Conservation (phyloP, 2,797 vertebrate genomes). For the Anguilla marmorata region DNA sequence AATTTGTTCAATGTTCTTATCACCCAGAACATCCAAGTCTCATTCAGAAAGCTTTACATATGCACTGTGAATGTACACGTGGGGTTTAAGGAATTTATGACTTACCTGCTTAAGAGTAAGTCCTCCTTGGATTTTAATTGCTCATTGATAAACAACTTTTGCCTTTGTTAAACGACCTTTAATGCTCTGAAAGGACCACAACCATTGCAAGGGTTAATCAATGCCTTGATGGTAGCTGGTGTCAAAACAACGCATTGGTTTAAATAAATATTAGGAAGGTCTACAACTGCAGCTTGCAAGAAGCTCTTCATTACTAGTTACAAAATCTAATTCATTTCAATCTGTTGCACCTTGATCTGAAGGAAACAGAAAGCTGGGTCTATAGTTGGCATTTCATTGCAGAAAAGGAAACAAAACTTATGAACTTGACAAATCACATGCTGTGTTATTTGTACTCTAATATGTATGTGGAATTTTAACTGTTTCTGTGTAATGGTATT, state of each 20-base stretch:
- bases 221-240: neutral
- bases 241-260: neutral
- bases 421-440: constrained; percentile 71
- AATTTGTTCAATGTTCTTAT: constrained; percentile 32
- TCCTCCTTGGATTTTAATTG: constrained; percentile 22
- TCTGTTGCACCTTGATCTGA: constrained; percentile 33
- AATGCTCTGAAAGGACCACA: constrained; percentile 21
- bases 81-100: constrained; percentile 20
- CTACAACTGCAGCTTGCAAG: constrained; percentile 8
- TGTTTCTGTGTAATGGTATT: constrained; percentile 72
- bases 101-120: constrained; percentile 11
- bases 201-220: constrained; percentile 9
- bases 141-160: constrained; percentile 29
- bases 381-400: constrained; percentile 71
- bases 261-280: neutral
- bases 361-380: constrained; percentile 53
- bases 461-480: constrained; percentile 70
- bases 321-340: constrained; percentile 28
- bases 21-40: constrained; percentile 18
- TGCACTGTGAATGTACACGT: constrained; percentile 35
- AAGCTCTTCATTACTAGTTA: constrained; percentile 16
- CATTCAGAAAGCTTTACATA: constrained; percentile 32
- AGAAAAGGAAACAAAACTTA: constrained; percentile 56
- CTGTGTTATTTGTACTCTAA: constrained; percentile 63
- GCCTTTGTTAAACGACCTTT: constrained; percentile 34